Conservation (phyloP, 2,888 invertebrate species). For the Platycnemis pennipes region DNA sequence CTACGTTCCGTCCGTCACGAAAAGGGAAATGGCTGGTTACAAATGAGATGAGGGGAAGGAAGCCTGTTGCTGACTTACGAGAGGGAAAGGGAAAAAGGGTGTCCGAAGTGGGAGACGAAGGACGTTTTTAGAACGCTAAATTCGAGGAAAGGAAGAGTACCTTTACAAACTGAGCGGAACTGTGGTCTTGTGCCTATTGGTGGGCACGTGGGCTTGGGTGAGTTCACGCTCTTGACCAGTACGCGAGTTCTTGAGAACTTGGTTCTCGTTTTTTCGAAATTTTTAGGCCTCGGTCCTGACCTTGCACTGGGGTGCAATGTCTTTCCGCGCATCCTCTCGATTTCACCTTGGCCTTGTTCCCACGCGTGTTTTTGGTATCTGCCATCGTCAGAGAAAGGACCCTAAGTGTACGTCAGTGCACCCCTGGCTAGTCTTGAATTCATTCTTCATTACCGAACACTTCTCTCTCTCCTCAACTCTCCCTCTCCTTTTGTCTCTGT, state of each 20-base stretch:
- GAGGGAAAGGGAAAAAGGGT: neutral
- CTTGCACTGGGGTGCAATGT: slow-evolving; percentile 41
- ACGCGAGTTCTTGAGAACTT: neutral
- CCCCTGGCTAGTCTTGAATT: neutral
- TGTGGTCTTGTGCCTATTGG: no score
- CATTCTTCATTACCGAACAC: neutral
- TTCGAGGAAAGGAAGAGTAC: slow-evolving; percentile 49
- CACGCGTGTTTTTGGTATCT: slow-evolving; percentile 23
- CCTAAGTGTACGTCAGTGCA: neutral
- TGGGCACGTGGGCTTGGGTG: neutral
- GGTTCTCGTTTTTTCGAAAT: neutral
- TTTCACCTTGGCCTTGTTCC: slow-evolving; percentile 53
- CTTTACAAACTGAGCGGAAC: neutral
- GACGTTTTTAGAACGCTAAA: slow-evolving; percentile 27
- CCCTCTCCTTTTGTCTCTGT: neutral
- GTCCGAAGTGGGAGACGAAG: neutral
- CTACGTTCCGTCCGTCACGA: neutral
- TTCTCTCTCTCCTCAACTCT: slow-evolving; percentile 4
- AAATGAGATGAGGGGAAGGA: neutral
- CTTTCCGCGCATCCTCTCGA: neutral
- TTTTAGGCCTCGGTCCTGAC: slow-evolving; percentile 28
- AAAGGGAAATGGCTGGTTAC: slow-evolving; percentile 8
- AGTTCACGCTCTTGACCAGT: neutral
- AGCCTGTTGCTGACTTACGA: neutral
- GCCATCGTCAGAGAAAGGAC: neutral